Percentiles rank a stretch among this genome's conserved stretches.
These are phyloP conservation scores for Aramus guarauna DNA, from an alignment of 2,113 vertebrate genomes.

Conservation along the genomic window DNA sequence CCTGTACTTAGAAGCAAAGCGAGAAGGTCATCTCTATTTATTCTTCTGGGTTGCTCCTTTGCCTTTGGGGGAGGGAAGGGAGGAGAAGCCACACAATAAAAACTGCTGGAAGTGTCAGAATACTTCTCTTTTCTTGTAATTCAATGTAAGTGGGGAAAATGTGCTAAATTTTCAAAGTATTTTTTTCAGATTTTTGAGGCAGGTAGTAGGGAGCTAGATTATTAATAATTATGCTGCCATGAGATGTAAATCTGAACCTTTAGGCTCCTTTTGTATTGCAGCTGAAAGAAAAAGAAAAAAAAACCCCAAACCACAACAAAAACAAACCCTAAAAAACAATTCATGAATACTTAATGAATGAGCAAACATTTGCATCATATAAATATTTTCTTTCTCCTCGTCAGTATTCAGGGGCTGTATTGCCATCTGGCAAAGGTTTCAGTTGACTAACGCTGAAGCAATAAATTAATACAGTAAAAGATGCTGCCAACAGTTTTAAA, in stretches of 20 bases:
- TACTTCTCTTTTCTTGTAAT: neutral
- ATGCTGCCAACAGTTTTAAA: constrained; percentile 69
- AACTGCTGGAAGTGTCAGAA: neutral
- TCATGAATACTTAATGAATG: constrained; percentile 69
- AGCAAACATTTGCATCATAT: constrained; percentile 60
- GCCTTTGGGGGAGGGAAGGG: neutral
- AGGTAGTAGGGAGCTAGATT: constrained; percentile 19
- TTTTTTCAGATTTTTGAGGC: constrained; percentile 16
- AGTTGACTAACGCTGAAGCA: constrained; percentile 72
- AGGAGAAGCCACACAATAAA: neutral
- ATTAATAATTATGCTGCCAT: constrained; percentile 36
- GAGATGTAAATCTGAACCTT: constrained; percentile 36
- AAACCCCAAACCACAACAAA: neutral
- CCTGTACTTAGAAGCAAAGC: neutral
- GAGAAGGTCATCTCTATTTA: neutral
- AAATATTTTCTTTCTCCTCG: constrained; percentile 62
- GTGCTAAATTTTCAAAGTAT: neutral
- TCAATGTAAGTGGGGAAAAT: neutral
- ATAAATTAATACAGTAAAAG: constrained; percentile 78
- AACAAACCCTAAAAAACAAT: neutral
- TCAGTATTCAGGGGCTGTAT: constrained; percentile 61
- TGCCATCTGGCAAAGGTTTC: constrained; percentile 76
- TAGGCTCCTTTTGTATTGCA: constrained; percentile 10
- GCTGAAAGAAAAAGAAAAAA: neutral
- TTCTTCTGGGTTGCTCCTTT: neutral